phyloP scores from a whole-genome alignment of 2,113 vertebrate genomes.

The Zootoca vivipara region DNA sequence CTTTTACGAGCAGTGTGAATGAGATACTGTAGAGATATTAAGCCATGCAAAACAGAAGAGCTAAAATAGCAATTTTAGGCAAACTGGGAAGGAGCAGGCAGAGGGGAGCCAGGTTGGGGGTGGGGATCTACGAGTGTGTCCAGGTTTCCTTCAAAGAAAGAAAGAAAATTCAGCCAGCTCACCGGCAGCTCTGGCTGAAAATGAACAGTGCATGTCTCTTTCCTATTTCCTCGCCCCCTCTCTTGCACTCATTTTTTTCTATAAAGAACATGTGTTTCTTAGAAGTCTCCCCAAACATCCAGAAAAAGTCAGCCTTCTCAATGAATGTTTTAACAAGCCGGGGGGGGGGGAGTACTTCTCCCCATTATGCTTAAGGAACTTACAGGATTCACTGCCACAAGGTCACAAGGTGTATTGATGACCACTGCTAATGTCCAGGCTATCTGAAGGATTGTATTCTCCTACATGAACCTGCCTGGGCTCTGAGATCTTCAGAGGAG shows the following conservation, averaged over 20 bases:
- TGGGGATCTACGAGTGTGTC: not conserved
- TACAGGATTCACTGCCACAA: not conserved
- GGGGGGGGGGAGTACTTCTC: no score
- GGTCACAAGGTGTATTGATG: no score
- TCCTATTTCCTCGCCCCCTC: not conserved
- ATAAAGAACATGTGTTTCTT: not conserved
- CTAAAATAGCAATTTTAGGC: constrained; percentile 16
- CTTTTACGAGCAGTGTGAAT: constrained; percentile 53
- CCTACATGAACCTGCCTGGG: no score
- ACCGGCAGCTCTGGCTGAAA: not conserved
- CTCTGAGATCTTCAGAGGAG: no score
- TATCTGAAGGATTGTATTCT: no score
- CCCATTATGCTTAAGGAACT: not conserved
- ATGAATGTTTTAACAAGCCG: not conserved
- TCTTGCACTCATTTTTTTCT: not conserved
- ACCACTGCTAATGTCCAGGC: not conserved
- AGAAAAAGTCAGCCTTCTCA: not conserved
- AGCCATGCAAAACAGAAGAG: constrained; percentile 36
- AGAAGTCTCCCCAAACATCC: not conserved
- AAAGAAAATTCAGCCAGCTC: not conserved
- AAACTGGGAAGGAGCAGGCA: not conserved
- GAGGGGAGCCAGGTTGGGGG: no score
- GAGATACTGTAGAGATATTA: constrained; percentile 55
- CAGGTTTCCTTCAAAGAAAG: not conserved
- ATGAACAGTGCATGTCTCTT: not conserved